Percentiles rank a stretch among this genome's conserved stretches.
Evolutionary conservation across 2,797 vertebrate genomes (phyloP).

Genomic region (Scyliorhinus canicula): DNA sequence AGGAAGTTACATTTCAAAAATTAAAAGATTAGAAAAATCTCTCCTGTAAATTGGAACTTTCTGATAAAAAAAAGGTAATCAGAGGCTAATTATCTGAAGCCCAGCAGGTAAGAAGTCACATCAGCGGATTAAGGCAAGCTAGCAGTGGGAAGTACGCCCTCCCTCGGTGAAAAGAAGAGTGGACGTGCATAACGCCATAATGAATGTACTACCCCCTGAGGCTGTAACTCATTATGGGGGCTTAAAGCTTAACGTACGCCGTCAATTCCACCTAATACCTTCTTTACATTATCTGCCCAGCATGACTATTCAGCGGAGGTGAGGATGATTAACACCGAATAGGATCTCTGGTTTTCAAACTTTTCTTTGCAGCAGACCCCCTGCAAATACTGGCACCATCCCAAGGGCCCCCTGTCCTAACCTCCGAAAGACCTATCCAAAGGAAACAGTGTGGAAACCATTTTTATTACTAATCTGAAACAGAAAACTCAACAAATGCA

Average conservation of each 20-base stretch:
- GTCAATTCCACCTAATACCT: constrained; percentile 17
- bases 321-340: constrained; percentile 17
- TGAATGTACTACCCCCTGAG: neutral
- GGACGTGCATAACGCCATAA: neutral
- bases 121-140: constrained; percentile 2
- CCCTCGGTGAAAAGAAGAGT: constrained; percentile 27
- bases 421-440: neutral
- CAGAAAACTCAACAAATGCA: neutral
- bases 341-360: neutral
- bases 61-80: neutral
- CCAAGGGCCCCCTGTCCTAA: neutral
- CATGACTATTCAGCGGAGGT: constrained; percentile 18
- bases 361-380: neutral
- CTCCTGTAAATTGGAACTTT: neutral
- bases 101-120: constrained; percentile 26
- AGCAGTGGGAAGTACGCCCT: constrained; percentile 9
- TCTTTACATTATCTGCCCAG: constrained; percentile 16
- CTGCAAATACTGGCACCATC: neutral
- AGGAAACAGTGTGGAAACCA: neutral
- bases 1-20: neutral
- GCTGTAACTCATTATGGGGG: constrained; percentile 24
- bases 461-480: neutral
- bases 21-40: neutral
- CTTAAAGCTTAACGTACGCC: constrained; percentile 23
- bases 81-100: constrained; percentile 14